phyloP scores from a whole-genome alignment of 2,113 vertebrate species.

The Tragulus kanchil region DNA sequence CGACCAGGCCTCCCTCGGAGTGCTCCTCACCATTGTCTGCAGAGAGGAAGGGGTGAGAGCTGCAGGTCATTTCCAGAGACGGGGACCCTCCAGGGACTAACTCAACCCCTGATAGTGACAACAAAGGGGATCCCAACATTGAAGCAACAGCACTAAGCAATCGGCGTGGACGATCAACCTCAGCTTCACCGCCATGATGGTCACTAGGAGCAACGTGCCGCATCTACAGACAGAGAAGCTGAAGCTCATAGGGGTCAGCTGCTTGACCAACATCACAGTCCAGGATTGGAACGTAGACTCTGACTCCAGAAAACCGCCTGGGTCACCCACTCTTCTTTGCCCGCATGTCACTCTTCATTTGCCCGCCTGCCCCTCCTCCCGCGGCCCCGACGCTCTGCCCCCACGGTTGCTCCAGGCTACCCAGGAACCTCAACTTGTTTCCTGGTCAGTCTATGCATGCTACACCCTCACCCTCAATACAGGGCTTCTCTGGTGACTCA shows the following conservation, averaged over 20 bases:
- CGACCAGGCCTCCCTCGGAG: constrained; percentile 80
- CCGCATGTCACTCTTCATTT: no score
- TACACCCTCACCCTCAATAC: background rate
- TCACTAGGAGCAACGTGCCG: accelerated
- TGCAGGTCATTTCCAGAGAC: background rate
- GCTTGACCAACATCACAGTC: background rate
- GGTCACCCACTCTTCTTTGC: background rate
- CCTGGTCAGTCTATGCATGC: background rate
- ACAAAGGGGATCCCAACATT: accelerated
- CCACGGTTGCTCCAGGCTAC: accelerated
- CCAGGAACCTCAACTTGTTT: background rate
- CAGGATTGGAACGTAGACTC: background rate
- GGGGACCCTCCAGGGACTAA: background rate
- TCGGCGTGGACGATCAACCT: background rate
- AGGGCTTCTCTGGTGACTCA: background rate
- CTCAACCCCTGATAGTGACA: background rate
- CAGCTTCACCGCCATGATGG: background rate
- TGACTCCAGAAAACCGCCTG: background rate
- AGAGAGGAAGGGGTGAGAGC: constrained; percentile 7
- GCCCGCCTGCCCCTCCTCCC: accelerated
- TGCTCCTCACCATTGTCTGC: constrained; percentile 86
- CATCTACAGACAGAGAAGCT: background rate
- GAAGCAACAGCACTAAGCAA: accelerated
- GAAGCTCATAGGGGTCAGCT: background rate
- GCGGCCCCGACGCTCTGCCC: background rate